phyloP scores from a whole-genome alignment of 2,888 invertebrate species.

The Aquatica leii region DNA sequence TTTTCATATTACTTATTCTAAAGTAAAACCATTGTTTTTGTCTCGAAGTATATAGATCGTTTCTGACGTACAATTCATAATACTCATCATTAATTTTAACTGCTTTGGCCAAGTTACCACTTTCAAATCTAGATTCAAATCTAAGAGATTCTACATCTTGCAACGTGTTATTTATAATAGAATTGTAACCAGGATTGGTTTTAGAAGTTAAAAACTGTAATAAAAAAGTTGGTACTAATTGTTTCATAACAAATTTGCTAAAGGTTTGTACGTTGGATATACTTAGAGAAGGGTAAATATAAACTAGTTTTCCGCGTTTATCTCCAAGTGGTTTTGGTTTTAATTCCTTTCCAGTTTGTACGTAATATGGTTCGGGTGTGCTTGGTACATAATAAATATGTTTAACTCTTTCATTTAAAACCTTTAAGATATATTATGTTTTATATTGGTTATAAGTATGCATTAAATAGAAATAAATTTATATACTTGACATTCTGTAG shows the following conservation, averaged over 20 bases:
- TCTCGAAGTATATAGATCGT: conserved; percentile 85
- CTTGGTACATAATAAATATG: conserved; percentile 79
- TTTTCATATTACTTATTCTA: conserved; percentile 83
- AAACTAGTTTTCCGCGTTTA: conserved; percentile 83
- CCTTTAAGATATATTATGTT: conserved; percentile 66
- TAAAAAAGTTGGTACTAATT: no score
- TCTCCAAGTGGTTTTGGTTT: conserved; percentile 89
- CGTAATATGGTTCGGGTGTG: conserved; percentile 83
- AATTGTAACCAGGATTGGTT: conserved; percentile 77
- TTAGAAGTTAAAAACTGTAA: conserved; percentile 84
- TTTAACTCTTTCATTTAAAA: conserved; percentile 80
- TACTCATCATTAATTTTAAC: conserved; percentile 88
- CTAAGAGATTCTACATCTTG: conserved; percentile 70
- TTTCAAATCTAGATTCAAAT: conserved; percentile 95
- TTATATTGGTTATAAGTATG: neutral
- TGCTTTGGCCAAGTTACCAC: conserved; percentile 90
- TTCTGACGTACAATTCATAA: conserved; percentile 89
- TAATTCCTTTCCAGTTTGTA: conserved; percentile 78
- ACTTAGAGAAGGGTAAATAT: conserved; percentile 84
- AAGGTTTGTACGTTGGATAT: neutral
- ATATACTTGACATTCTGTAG: conserved; percentile 86
- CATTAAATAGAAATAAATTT: neutral
- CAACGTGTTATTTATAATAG: conserved; percentile 70
- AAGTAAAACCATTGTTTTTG: conserved; percentile 98
- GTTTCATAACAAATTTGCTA: no score